phyloP scores from a whole-genome alignment of 2,888 invertebrate genomes.

The Drosophila lutescens region DNA sequence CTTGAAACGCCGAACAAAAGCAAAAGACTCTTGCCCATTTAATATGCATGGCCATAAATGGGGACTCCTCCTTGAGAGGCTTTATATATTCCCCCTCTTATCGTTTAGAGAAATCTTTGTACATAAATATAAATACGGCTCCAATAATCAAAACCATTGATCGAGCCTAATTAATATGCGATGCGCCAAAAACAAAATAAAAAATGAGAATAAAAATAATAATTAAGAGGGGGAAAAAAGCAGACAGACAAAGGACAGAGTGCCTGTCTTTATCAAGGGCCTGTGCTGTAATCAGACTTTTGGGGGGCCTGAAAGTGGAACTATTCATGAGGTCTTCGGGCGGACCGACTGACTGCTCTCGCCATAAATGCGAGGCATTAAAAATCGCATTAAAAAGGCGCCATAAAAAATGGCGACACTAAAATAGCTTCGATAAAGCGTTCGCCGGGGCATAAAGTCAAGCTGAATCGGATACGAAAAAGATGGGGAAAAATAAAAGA shows the following conservation, averaged over 20 bases:
- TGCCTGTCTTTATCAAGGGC: conserved; percentile 36
- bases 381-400: conserved; percentile 53
- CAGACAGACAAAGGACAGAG: conserved; percentile 14
- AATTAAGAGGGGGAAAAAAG: conserved; percentile 56
- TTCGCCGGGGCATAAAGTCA: conserved; percentile 29
- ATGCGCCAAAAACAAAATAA: conserved; percentile 34
- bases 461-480: conserved; percentile 25
- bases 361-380: conserved; percentile 47
- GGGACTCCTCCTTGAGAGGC: conserved; percentile 19
- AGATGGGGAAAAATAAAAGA: conserved; percentile 14
- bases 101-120: conserved; percentile 49
- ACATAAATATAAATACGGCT: conserved; percentile 53
- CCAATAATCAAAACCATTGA: conserved; percentile 56
- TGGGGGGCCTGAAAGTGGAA: conserved; percentile 32
- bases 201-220: conserved; percentile 52
- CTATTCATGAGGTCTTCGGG: conserved; percentile 29
- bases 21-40: no score
- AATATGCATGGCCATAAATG: conserved; percentile 48
- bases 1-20: conserved; percentile 17
- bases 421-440: conserved; percentile 50
- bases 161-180: conserved; percentile 68
- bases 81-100: conserved; percentile 29
- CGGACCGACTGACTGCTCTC: conserved; percentile 1
- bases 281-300: conserved; percentile 25
- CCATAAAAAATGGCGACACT: conserved; percentile 55